Conservation (phyloP, 1,140 invertebrate genomes). For the Cotesia glomerata region DNA sequence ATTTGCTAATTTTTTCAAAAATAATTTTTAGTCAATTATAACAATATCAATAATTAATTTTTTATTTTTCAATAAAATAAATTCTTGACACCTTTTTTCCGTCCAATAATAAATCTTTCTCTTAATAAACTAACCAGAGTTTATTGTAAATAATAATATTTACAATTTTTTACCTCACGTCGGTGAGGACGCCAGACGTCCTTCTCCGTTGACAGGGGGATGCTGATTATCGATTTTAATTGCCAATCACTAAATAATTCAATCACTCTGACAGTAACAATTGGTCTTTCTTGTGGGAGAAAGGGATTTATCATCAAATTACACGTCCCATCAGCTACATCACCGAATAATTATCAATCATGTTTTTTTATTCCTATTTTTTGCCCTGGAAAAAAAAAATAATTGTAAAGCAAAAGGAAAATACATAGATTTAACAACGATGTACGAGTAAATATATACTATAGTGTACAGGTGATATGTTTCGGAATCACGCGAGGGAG, state of each 20-base stretch:
- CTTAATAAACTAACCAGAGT: background rate
- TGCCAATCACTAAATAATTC: background rate
- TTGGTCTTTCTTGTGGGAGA: background rate
- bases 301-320: slow-evolving; percentile 1
- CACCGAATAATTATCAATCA: slow-evolving; percentile 12
- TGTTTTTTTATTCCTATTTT: background rate
- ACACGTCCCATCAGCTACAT: slow-evolving; percentile 16
- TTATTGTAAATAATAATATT: background rate
- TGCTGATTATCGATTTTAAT: background rate
- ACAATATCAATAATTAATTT: too few species aligned
- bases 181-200: slow-evolving; percentile 22
- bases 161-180: slow-evolving; percentile 11
- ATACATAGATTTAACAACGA: slow-evolving; percentile 1
- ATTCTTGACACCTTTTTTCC: too few species aligned
- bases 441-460: too few species aligned
- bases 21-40: too few species aligned
- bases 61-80: background rate
- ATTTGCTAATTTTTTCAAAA: background rate
- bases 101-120: background rate
- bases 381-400: background rate
- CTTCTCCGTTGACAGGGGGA: background rate
- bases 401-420: slow-evolving; percentile 3
- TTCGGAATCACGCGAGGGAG: slow-evolving; percentile 23
- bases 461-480: background rate
- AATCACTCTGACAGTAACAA: background rate